Conservation (phyloP, 2,888 invertebrate species). For the Aquatica leii region DNA sequence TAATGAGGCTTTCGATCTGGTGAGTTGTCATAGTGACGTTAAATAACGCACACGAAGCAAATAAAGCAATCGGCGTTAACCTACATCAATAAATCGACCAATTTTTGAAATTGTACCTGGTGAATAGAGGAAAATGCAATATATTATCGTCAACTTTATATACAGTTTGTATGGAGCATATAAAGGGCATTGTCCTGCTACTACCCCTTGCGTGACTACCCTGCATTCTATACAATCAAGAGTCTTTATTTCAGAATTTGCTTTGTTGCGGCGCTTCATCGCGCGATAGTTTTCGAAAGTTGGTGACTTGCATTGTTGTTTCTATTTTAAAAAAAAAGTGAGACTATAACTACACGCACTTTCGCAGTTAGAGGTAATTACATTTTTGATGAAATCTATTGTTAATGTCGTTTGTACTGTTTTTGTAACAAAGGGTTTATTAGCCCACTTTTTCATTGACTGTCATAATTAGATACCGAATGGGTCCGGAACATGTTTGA, state of each 20-base stretch:
- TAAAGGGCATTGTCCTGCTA: constrained; percentile 31
- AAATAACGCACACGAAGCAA: too few relatives aligned
- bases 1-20: too few relatives aligned
- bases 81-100: too few relatives aligned
- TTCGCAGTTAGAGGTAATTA: neutral
- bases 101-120: too few relatives aligned
- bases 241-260: constrained; percentile 3
- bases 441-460: neutral
- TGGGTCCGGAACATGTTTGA: neutral
- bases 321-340: too few relatives aligned
- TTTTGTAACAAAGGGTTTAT: neutral
- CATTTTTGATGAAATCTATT: neutral
- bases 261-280: neutral
- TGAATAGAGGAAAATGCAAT: too few relatives aligned
- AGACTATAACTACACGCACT: neutral
- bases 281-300: too few relatives aligned
- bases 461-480: neutral
- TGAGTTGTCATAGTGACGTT: too few relatives aligned
- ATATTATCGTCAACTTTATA: too few relatives aligned
- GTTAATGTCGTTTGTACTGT: neutral
- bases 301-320: too few relatives aligned
- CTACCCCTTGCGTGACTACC: constrained; percentile 38
- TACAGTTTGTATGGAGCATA: too few relatives aligned
- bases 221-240: constrained; percentile 21
- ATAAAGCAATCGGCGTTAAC: too few relatives aligned